These are phyloP conservation scores for Varanus salvator DNA, from an alignment of 2,113 vertebrate species.

Conservation along the genomic window DNA sequence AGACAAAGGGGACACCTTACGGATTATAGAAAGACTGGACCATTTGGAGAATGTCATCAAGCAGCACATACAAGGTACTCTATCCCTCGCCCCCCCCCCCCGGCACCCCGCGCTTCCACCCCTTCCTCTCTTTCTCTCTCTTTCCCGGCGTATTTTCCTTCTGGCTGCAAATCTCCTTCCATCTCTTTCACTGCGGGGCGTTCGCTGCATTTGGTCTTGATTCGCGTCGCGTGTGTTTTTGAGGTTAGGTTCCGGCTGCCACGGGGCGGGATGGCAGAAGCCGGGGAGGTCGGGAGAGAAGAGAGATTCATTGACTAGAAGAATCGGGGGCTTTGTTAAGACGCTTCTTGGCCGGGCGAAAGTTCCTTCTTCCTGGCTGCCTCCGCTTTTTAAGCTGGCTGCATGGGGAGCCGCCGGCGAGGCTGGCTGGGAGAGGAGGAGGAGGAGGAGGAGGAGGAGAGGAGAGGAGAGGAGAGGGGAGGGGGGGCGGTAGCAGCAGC, in stretches of 20 bases:
- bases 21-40: slow-evolving; percentile 96
- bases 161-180: not conserved
- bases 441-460: not conserved
- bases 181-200: not conserved
- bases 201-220: not conserved
- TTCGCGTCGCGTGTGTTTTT: not conserved
- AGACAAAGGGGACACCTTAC: slow-evolving; percentile 91
- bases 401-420: slow-evolving; percentile 5
- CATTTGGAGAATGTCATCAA: slow-evolving; percentile 97
- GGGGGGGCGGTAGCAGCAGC: not conserved
- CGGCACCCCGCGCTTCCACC: not conserved
- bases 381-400: not conserved
- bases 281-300: not conserved
- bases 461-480: not conserved
- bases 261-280: not conserved
- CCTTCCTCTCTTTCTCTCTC: not conserved
- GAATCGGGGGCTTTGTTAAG: slow-evolving; percentile 24
- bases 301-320: not conserved
- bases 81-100: not conserved
- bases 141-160: not conserved
- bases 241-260: slow-evolving; percentile 10
- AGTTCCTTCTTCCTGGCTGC: not conserved
- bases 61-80: slow-evolving; percentile 96
- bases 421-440: not conserved
- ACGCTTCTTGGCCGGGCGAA: not conserved